These are phyloP conservation scores for Tachina lurida DNA, from an alignment of 2,888 invertebrate species.

Conservation along the genomic window DNA sequence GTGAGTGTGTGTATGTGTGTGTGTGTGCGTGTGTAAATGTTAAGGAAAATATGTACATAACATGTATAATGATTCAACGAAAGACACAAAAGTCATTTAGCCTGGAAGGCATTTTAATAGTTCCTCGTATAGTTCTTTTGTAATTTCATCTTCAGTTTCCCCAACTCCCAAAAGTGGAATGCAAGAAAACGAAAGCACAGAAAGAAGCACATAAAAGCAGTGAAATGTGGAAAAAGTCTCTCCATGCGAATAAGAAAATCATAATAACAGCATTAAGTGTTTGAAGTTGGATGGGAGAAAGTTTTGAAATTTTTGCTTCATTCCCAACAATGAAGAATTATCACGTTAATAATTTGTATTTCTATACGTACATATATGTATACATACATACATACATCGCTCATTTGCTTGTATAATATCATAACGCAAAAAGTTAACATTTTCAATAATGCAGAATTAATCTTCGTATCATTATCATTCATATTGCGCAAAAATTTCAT, in stretches of 20 bases:
- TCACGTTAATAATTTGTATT: not conserved
- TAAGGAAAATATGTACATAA: not conserved
- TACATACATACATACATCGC: no score
- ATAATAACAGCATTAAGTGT: not conserved
- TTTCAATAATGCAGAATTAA: no score
- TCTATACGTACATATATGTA: no score
- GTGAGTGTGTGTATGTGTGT: not conserved
- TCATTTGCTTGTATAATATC: no score
- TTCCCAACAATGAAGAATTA: conserved; percentile 54
- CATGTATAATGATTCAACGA: conserved; percentile 1
- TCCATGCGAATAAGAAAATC: no score
- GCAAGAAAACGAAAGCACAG: not conserved
- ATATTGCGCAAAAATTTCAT: no score
- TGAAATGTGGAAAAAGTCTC: not conserved
- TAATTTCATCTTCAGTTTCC: conserved; percentile 1
- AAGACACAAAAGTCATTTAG: conserved; percentile 29
- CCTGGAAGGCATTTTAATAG: conserved; percentile 43
- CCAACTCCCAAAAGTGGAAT: conserved; percentile 5
- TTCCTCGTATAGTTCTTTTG: conserved; percentile 12
- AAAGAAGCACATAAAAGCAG: not conserved
- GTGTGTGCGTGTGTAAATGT: not conserved
- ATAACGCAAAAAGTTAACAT: no score
- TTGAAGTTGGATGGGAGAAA: conserved; percentile 34
- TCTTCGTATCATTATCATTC: no score
- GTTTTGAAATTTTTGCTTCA: conserved; percentile 63